Evolutionary conservation across 2,888 invertebrate species (phyloP), one percentile per base, ranked within the genome.

Genomic region (Escarpia spicata): DNA sequence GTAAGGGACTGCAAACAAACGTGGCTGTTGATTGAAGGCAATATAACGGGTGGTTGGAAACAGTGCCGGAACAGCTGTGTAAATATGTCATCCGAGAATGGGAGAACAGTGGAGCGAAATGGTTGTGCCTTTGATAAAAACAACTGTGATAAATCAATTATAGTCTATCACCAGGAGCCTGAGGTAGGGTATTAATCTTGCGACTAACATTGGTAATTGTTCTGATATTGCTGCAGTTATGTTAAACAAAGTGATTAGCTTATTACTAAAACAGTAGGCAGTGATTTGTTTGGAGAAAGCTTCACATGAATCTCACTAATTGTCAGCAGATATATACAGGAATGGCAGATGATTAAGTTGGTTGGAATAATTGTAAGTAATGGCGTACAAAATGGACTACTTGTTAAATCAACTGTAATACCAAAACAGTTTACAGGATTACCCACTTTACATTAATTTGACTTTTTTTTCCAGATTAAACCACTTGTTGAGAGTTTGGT

Each of bases 51-150:
- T 75, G 75, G 19, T 75, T 75, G 19, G 75, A 26, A 26, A 26
- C 75, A 75, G 19, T 4, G 15, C 19, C 75, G 3, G 75, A 26
- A 3, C 75, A 75, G 75, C 75, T 75, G 26, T 75, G 75, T 75
- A 26, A 75, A 75, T 75, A 26, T 75, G 26, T 75, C 75, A 75
- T 26, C 19, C 6, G 6, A 26, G 26, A 75, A 75, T n/a, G 26
- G 75, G 15, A 26, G n/a, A 75, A 75, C 75, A 75, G 75, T 75
- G 75, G 26, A 75, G 19, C 4, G n/a, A 75, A 75, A 26, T 75
- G 75, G 75, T 75, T 75, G n/a, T 75, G 75, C 75, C 26, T 75
- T 75, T 75, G 75, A 75, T 75, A 75, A 75, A 75, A 75, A 75
- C 52, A 37, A 15, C 52, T 9, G 9, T 52, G 52, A 4, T 52